Conservation (phyloP, 1,140 invertebrate genomes). For the Apis cerana region DNA sequence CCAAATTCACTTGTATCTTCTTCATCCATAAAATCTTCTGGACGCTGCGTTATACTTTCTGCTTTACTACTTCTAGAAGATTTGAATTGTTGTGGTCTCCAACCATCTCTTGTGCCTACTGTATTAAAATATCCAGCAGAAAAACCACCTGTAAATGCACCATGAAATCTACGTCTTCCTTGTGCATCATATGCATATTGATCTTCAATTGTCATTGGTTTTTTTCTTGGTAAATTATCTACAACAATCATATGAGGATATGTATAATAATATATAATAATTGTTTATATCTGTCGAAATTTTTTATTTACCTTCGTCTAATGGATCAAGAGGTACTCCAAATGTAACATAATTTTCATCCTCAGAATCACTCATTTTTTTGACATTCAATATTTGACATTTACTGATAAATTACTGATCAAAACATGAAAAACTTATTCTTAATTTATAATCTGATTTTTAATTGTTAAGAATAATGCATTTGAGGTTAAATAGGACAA, state of each 20-base stretch:
- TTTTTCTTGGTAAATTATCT: constrained; percentile 91
- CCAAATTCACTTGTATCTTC: constrained; percentile 98
- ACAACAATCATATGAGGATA: constrained; percentile 52
- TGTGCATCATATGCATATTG: constrained; percentile 95
- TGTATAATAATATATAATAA: constrained; percentile 18
- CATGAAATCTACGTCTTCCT: constrained; percentile 97
- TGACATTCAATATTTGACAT: neutral
- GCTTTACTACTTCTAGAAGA: constrained; percentile 91
- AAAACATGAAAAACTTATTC: neutral
- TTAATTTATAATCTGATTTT: neutral
- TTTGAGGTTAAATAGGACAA: constrained; percentile 20
- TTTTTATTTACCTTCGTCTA: constrained; percentile 87
- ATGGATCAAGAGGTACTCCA: constrained; percentile 88
- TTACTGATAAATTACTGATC: neutral
- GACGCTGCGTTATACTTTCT: constrained; percentile 81
- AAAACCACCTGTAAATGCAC: constrained; percentile 99
- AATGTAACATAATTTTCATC: constrained; percentile 86
- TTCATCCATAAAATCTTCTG: constrained; percentile 99
- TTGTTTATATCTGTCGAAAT: neutral
- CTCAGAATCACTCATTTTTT: constrained; percentile 75
- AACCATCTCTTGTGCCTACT: constrained; percentile 97
- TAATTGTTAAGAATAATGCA: constrained; percentile 13
- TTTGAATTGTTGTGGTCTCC: constrained; percentile 94
- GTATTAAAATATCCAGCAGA: constrained; percentile 99
- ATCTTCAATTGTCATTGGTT: constrained; percentile 91